Conservation (phyloP, 2,113 vertebrate genomes). For the Gracilinanus agilis region DNA sequence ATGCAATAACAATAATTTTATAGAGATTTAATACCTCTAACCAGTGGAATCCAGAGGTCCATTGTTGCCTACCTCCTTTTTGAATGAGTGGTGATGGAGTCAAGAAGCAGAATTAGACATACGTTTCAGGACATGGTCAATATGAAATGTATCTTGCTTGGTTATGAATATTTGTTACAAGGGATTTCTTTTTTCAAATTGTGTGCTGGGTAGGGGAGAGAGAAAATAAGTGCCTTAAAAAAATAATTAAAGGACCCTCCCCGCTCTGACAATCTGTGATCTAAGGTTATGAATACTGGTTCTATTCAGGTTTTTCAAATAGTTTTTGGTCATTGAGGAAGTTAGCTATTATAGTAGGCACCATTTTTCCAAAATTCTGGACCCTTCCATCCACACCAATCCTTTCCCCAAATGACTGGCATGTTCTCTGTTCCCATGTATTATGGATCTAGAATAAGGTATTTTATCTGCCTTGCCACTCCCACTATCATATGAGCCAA, state of each 20-base stretch:
- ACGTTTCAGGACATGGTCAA: neutral
- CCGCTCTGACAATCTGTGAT: no score
- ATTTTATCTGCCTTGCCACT: slow-evolving; percentile 93
- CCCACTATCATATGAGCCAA: slow-evolving; percentile 97
- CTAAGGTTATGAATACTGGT: slow-evolving; percentile 9
- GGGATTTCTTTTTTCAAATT: neutral
- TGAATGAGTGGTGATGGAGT: neutral
- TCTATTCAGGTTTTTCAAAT: slow-evolving; percentile 83
- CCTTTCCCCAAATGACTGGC: slow-evolving; percentile 94
- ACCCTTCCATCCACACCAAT: slow-evolving; percentile 98
- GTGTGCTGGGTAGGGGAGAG: neutral
- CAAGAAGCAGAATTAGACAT: neutral
- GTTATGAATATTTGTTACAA: neutral
- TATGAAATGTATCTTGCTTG: neutral
- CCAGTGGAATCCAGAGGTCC: neutral
- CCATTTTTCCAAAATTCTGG: slow-evolving; percentile 95
- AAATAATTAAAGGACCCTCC: neutral
- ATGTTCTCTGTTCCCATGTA: slow-evolving; percentile 97
- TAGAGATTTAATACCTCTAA: neutral
- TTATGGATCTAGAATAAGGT: slow-evolving; percentile 96
- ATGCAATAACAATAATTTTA: neutral
- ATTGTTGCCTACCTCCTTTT: neutral
- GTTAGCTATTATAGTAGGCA: slow-evolving; percentile 96
- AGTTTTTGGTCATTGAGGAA: slow-evolving; percentile 92
- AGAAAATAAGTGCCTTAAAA: neutral